phyloP scores from a whole-genome alignment of 2,797 vertebrate genomes.

The Alca torda region DNA sequence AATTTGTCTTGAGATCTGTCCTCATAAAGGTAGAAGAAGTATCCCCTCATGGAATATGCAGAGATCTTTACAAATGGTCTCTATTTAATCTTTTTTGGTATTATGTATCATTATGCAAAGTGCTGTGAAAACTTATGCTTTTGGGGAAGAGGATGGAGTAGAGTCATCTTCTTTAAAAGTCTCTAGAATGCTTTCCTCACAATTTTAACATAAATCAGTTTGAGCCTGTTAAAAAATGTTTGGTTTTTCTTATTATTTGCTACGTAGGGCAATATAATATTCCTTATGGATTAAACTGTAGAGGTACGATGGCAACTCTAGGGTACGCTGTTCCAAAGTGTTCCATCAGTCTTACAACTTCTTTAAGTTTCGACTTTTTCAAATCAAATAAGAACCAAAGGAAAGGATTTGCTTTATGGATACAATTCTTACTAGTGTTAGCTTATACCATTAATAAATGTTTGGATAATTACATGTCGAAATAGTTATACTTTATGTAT shows the following conservation, averaged over 20 bases:
- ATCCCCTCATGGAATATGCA: not conserved
- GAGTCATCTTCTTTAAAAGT: not conserved
- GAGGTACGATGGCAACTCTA: not conserved
- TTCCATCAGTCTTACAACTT: not conserved
- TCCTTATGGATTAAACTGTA: not conserved
- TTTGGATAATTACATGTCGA: not conserved
- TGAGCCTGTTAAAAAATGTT: not conserved
- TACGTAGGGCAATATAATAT: not conserved
- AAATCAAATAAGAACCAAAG: not conserved
- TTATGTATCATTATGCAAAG: not conserved
- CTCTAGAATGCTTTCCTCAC: not conserved
- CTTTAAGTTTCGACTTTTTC: not conserved
- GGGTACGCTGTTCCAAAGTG: not conserved
- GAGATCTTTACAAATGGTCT: not conserved
- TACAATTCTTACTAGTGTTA: not conserved
- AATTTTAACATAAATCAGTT: not conserved
- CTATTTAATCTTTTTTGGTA: not conserved
- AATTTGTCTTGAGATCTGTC: not conserved
- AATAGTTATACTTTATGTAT: not conserved
- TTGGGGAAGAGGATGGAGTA: not conserved
- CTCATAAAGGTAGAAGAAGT: not conserved
- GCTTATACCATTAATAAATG: not conserved
- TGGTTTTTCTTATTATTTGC: not conserved
- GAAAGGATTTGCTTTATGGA: not conserved
- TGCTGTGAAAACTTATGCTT: not conserved